These are phyloP conservation scores for Propsilocerus akamusi DNA, from an alignment of 1,140 invertebrate genomes.

Conservation along the genomic window DNA sequence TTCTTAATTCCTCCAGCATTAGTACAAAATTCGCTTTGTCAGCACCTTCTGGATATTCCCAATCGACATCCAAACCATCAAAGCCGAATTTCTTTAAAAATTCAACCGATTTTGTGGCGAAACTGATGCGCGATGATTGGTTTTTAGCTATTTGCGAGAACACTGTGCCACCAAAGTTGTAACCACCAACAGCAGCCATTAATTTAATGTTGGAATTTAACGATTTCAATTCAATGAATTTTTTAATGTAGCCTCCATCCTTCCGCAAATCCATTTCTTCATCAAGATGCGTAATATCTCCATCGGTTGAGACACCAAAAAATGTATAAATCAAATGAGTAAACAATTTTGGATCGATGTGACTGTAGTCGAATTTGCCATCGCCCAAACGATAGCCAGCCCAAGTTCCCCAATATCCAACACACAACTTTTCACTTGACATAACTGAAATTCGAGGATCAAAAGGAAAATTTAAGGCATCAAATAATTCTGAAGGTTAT, in stretches of 20 bases:
- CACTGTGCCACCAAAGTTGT: no score
- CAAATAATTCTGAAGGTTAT: no score
- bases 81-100: conserved; percentile 45
- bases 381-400: conserved; percentile 32
- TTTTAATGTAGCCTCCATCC: no score
- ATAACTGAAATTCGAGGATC: no score
- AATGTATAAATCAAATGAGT: conserved; percentile 53
- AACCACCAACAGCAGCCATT: no score
- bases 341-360: conserved; percentile 41
- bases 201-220: no score
- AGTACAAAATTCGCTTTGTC: conserved; percentile 28
- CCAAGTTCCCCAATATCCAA: conserved; percentile 46
- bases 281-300: conserved; percentile 30
- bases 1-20: conserved; percentile 34
- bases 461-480: no score
- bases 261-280: conserved; percentile 42
- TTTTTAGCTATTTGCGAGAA: conserved; percentile 33
- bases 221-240: no score
- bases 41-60: no score
- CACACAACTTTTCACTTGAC: no score
- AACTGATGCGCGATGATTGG: conserved; percentile 28
- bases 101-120: conserved; percentile 34
- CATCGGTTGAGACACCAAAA: conserved; percentile 29
- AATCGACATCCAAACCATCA: conserved; percentile 65
- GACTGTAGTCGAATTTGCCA: conserved; percentile 32